Evolutionary conservation across 2,888 invertebrate genomes (phyloP).

Genomic region (Melanargia galathea): DNA sequence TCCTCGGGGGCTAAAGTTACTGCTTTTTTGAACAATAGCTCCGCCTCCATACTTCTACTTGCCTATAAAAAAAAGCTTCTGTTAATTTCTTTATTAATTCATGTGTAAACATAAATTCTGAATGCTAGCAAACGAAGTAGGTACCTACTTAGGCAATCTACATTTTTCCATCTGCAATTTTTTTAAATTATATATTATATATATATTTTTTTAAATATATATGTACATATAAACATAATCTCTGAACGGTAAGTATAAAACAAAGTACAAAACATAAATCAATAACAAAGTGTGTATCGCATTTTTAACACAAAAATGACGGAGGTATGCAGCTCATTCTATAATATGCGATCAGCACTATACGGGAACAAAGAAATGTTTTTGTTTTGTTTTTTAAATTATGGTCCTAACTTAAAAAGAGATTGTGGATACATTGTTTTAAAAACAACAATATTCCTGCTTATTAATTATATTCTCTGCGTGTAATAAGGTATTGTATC

Average conservation of each 20-base stretch:
- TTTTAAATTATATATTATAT: no score
- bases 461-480: background rate
- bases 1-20: conserved; percentile 91
- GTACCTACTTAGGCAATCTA: no score
- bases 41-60: conserved; percentile 91
- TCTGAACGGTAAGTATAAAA: no score
- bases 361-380: background rate
- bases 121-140: no score
- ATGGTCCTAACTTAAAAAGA: background rate
- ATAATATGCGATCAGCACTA: background rate
- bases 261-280: no score
- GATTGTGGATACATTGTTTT: background rate
- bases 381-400: background rate
- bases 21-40: conserved; percentile 94
- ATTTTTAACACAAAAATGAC: background rate
- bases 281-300: no score
- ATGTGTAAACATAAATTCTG: no score
- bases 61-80: conserved; percentile 75
- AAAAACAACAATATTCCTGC: background rate
- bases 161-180: no score
- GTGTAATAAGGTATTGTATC: background rate
- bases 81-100: background rate
- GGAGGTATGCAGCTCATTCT: background rate
- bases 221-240: no score
- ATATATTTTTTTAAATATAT: no score